These are phyloP conservation scores for Athripsodes cinereus DNA, from an alignment of 2,888 invertebrate species.

Conservation along the genomic window DNA sequence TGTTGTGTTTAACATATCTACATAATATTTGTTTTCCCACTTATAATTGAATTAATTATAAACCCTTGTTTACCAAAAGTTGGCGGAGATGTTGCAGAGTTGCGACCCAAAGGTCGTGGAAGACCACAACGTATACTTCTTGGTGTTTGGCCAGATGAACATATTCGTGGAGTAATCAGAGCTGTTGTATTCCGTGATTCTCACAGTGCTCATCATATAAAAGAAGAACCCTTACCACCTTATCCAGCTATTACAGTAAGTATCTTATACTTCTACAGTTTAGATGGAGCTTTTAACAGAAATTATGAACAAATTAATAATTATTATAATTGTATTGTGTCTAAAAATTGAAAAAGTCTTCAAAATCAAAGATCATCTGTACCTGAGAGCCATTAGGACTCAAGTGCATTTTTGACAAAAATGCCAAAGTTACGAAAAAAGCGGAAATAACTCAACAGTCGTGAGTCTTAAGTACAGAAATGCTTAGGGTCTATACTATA, in stretches of 20 bases:
- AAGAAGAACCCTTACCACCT: conserved; percentile 60
- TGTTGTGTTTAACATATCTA: too few relatives aligned
- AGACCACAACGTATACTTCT: conserved; percentile 84
- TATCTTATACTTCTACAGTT: background rate
- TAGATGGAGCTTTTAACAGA: too few relatives aligned
- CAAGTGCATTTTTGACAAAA: too few relatives aligned
- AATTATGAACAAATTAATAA: too few relatives aligned
- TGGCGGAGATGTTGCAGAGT: conserved; percentile 52
- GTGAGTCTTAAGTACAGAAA: too few relatives aligned
- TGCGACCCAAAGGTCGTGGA: conserved; percentile 86
- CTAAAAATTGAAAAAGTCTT: too few relatives aligned
- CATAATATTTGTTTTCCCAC: background rate
- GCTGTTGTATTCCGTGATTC: conserved; percentile 89
- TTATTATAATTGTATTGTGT: too few relatives aligned
- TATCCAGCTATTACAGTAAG: conserved; percentile 59
- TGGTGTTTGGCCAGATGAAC: conserved; percentile 92
- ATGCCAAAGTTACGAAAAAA: too few relatives aligned
- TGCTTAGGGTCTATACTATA: too few relatives aligned
- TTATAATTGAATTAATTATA: background rate
- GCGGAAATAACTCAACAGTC: too few relatives aligned
- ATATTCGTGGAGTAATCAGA: conserved; percentile 86
- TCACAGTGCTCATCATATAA: conserved; percentile 60
- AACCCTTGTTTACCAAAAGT: conserved; percentile 2
- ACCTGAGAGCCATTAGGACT: too few relatives aligned
- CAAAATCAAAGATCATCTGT: too few relatives aligned